Evolutionary conservation across 2,797 vertebrate species (phyloP), one percentile per base, ranked within the genome.

Genomic region (Enteromius mattozi): DNA sequence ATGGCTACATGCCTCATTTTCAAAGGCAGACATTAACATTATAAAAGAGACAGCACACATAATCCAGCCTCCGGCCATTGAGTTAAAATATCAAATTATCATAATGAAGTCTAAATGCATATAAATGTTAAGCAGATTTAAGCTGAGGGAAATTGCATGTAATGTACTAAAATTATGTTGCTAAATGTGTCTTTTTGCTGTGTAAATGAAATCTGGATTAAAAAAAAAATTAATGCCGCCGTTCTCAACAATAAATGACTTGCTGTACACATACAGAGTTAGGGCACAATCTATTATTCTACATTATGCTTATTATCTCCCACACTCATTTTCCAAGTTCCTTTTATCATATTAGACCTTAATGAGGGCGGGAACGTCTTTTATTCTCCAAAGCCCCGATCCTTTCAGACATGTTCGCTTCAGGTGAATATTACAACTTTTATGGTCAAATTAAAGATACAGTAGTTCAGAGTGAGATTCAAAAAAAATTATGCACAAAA

Each of bases 71-170:
- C 89, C 51, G 93, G 94, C 92, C 86, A 94, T 94, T 87, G 93
- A 92, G 90, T 92, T 91, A 92, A 94, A 96, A 94, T 94, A 94
- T 94, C 90, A 94, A 94, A 95, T 95, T 94, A 95, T 93, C 94
- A 94, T 95, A 96, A 95, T 93, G 90, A 96, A 93, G 88, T 92
- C 92, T 94, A 95, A 95, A 94, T 93, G 93, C 93, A 95, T 94
- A 90, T 94, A 96, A 95, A 95, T 95, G 93, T 89, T 91, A 79
- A 88, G 91, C 89, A 93, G 93, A 94, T 93, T 92, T 84, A 93
- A 91, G 66, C 84, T 88, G 86, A 83, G 35, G 80, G 89, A 90
- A 88, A 91, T 84, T 78, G 71, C 51, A 89, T 82, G 79, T 77
- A 89, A 83, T 80, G 66, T 79, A 79, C 81, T 78, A 81, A 84